A percentile compares a stretch with the other conserved stretches of the same genome.
Conservation (phyloP, 2,797 vertebrate species). For the Urophycis tenuis region DNA sequence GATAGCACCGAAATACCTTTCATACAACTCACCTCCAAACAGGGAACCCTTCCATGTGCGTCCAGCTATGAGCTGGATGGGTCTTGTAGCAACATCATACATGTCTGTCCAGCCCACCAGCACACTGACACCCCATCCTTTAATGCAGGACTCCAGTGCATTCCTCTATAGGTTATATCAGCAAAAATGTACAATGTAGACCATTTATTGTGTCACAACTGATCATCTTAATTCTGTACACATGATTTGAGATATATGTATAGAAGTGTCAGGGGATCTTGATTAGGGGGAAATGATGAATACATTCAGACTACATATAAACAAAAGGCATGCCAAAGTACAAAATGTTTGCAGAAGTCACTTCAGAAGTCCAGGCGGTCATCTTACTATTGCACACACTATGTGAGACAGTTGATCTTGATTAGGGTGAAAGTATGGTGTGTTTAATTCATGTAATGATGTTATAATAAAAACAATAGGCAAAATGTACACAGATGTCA, state of each 20-base stretch:
- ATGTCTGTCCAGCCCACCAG: conserved; percentile 83
- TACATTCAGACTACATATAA: background rate
- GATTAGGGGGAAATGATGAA: background rate
- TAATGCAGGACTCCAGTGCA: conserved; percentile 83
- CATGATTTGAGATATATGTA: background rate
- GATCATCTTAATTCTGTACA: background rate
- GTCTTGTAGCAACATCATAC: conserved; percentile 76
- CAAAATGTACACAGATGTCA: too few species aligned
- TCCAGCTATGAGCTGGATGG: conserved; percentile 82
- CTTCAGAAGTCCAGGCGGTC: too few species aligned
- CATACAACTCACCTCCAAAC: conserved; percentile 78
- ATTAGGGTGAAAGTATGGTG: too few species aligned
- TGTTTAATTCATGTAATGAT: too few species aligned
- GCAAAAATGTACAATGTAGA: background rate
- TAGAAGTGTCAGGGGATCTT: background rate
- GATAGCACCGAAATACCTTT: background rate
- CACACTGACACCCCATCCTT: conserved; percentile 87
- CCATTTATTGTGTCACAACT: background rate
- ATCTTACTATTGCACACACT: too few species aligned
- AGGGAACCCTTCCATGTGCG: conserved; percentile 87
- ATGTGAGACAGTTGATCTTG: too few species aligned
- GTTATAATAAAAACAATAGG: too few species aligned
- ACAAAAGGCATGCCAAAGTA: too few species aligned
- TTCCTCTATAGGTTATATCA: conserved; percentile 65
- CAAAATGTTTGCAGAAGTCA: too few species aligned